Percentiles rank a stretch among this genome's conserved stretches.
Evolutionary conservation across 2,113 vertebrate genomes (phyloP).

Genomic region (zebrafish (Danio rerio)): GRCz12tu NC_133200.1:33373001-33373500

Average conservation of each 20-base stretch:
- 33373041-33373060: conserved; percentile 1
- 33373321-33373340: conserved; percentile 47
- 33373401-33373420: conserved; percentile 59
- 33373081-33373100: conserved; percentile 12
- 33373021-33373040: conserved; percentile 35
- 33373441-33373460: conserved; percentile 13
- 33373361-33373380: conserved; percentile 53
- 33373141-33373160: background rate
- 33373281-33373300: conserved; percentile 46
- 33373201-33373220: conserved; percentile 3
- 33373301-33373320: conserved; percentile 38
- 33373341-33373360: conserved; percentile 50
- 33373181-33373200: background rate
- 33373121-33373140: conserved; percentile 35
- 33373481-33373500: conserved; percentile 66
- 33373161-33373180: background rate
- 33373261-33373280: conserved; percentile 47
- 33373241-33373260: conserved; percentile 15
- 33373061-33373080: conserved; percentile 1
- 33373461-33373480: conserved; percentile 67
- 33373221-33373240: background rate
- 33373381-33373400: conserved; percentile 58
- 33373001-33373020: conserved; percentile 15
- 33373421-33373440: background rate
- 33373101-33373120: conserved; percentile 27